Evolutionary conservation across 2,797 vertebrate species (phyloP), one percentile per base, ranked within the genome.

Genomic region (Cossypha dichroa): DNA sequence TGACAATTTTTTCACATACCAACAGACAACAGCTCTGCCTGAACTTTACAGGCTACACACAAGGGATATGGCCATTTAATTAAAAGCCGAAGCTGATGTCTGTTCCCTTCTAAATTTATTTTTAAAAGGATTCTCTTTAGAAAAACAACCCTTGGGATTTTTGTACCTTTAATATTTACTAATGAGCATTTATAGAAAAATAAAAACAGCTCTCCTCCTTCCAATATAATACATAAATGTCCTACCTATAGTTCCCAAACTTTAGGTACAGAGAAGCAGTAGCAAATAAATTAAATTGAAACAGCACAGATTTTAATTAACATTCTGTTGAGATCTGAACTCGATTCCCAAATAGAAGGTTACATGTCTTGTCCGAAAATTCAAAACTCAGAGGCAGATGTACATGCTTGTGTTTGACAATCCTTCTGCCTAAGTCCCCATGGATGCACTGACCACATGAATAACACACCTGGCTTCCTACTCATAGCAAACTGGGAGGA

Each of bases 1-100:
- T 31, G 29, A 76, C 56, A 79, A 45, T 43, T 82, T 79, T 85
- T 62, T 66, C 11, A 55, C 8, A 1, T 15, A 76, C 18, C 75
- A 82, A 66, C 5, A 87, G 33, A 36, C 7, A 95, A 81, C 49
- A 76, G 63, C 23, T 82, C 48, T 58, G 85, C 63, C 78, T 89
- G 67, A 91, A 86, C 68, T 93, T 94, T 34, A 83, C 48, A 81
- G 64, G 67, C 66, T 69, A 45, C 19, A 31, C 67, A 69, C 38
- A 91, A 69, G 51, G 60, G 77, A 85, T 31, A 55, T 0, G 10
- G 62, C 36, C 62, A 89, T n/a, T 54, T 56, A 93, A 90, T 64
- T 92, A 76, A 73, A 93, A 94, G 38, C 15, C 1, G 5, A 78
- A 84, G 45, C 11, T 79, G 28, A 28, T 34, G 13, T n/a, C 67